These are phyloP conservation scores for Coracias cyanogaster DNA, from an alignment of 2,797 vertebrate species.

Conservation along the genomic window DNA sequence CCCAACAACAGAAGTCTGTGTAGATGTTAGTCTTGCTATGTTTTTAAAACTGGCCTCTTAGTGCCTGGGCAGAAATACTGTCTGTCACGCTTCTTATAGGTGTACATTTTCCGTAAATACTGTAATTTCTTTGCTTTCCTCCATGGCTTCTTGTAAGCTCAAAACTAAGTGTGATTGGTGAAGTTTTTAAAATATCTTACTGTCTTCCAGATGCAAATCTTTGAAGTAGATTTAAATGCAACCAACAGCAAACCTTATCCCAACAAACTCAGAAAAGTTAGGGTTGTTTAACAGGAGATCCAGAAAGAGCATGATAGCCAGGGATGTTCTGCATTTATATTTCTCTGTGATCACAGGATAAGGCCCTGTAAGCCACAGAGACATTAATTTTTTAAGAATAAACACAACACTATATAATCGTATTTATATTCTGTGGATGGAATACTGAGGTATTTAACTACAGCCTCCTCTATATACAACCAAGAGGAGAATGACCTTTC, in stretches of 20 bases:
- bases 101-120: background rate
- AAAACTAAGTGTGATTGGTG: background rate
- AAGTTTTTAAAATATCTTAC: background rate
- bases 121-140: background rate
- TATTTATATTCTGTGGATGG: conserved; percentile 29
- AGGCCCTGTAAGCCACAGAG: background rate
- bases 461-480: conserved; percentile 23
- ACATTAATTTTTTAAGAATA: background rate
- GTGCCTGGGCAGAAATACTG: background rate
- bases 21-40: background rate
- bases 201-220: background rate
- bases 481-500: conserved; percentile 66
- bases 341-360: background rate
- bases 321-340: background rate
- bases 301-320: background rate
- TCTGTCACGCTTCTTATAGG: background rate
- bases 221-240: background rate
- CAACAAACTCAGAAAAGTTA: background rate
- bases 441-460: conserved; percentile 39
- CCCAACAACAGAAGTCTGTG: background rate
- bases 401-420: background rate
- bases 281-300: background rate
- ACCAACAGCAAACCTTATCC: background rate
- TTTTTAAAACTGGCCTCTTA: background rate
- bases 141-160: background rate